Conservation (phyloP, 1,140 invertebrate species). For the Lineus longissimus region DNA sequence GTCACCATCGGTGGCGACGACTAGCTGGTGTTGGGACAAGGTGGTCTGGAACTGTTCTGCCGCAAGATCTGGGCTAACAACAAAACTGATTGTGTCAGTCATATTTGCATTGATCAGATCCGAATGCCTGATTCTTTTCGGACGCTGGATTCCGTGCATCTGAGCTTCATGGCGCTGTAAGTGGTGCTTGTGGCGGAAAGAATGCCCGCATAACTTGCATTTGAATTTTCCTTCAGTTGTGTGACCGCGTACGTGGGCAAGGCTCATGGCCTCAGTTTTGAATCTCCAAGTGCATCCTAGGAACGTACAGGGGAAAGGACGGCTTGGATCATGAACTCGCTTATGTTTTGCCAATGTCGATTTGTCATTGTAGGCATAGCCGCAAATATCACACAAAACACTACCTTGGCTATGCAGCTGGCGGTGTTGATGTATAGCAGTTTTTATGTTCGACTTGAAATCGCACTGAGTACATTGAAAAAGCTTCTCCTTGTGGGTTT, state of each 20-base stretch:
- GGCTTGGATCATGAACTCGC: conserved; percentile 41
- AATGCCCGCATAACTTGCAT: conserved; percentile 39
- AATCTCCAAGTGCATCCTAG: conserved; percentile 48
- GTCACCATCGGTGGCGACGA: conserved; percentile 35
- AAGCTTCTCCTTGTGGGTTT: conserved; percentile 30
- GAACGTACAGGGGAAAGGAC: conserved; percentile 41
- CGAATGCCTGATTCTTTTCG: background rate
- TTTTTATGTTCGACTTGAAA: conserved; percentile 39
- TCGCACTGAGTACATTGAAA: conserved; percentile 45
- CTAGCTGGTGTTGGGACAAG: conserved; percentile 28
- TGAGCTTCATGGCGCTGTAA: conserved; percentile 39
- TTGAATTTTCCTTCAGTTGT: conserved; percentile 35
- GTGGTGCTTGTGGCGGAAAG: conserved; percentile 49
- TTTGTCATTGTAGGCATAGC: conserved; percentile 43
- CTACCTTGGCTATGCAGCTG: conserved; percentile 43
- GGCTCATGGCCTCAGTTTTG: conserved; percentile 42
- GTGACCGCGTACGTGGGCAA: conserved; percentile 42
- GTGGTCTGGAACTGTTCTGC: conserved; percentile 28
- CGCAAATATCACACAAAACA: conserved; percentile 48
- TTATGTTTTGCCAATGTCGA: conserved; percentile 47
- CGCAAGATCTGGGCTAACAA: conserved; percentile 25
- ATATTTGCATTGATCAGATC: conserved; percentile 12
- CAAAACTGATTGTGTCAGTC: conserved; percentile 22
- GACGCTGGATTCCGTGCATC: conserved; percentile 33
- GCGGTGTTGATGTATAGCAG: conserved; percentile 44